These are phyloP conservation scores for Aporophyla nigra DNA, from an alignment of 2,888 invertebrate species.

Conservation along the genomic window DNA sequence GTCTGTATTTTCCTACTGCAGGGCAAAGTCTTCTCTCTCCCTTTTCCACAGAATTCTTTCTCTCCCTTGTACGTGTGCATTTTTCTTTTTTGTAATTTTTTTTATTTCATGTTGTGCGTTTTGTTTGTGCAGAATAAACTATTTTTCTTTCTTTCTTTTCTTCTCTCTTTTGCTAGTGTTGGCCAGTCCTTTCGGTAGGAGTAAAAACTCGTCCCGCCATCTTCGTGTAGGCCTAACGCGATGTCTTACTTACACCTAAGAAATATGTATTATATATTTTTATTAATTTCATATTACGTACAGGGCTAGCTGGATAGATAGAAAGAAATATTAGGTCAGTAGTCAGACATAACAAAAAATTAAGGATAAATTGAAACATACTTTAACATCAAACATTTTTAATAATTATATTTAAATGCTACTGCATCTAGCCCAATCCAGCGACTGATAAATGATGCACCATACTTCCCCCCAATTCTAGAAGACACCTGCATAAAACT, in stretches of 20 bases:
- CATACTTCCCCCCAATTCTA: conserved; percentile 10
- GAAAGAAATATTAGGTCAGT: neutral
- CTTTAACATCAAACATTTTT: neutral
- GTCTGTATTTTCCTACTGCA: no score
- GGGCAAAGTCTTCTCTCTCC: no score
- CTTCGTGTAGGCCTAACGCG: no score
- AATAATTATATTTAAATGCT: neutral
- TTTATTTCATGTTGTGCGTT: no score
- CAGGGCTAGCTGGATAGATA: neutral
- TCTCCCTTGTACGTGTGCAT: no score
- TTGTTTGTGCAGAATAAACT: no score
- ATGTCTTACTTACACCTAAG: neutral
- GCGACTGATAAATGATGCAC: neutral
- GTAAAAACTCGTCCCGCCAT: no score
- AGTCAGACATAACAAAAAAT: neutral
- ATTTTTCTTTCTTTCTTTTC: no score
- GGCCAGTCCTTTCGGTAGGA: no score
- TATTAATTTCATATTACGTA: neutral
- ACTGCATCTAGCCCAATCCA: neutral
- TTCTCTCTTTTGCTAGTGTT: no score
- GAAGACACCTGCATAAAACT: conserved; percentile 30
- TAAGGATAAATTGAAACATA: neutral
- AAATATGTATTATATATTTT: neutral
- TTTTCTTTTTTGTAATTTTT: no score
- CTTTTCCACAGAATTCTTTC: no score